Evolutionary conservation across 2,888 invertebrate species (phyloP), one percentile per base, ranked within the genome.

Genomic region (Siphonodentalium dalli): DNA sequence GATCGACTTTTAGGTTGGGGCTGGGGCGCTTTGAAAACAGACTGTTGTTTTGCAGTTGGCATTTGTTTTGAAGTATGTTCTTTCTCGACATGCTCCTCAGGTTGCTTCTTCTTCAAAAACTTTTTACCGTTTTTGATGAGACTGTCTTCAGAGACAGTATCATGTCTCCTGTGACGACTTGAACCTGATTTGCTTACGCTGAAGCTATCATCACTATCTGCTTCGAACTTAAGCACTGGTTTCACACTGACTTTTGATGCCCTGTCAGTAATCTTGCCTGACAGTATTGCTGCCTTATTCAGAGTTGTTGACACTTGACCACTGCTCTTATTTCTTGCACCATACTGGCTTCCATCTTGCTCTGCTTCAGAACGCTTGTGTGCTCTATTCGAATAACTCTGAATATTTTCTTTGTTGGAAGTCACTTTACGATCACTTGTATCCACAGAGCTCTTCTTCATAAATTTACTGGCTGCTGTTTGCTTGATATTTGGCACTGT

Each of bases 131-230:
- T 65, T 54, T 57, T 56, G n/a, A 26, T 35, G 11, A 28, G 45
- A n/a, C 45, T 33, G 9, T 39, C 39, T 8, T 24, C 39, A 20
- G 39, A 39, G 2, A 20, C 23, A 46, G 15, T 50, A 49, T 15
- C 45, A 40, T 1, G 63, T 59, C 9, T 63, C 63, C n/a, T n/a
- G n/a, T n/a, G 23, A n/a, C 26, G 39, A n/a, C 26, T 38, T 38
- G 23, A 5, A n/a, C 26, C 26, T 23, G 26, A 41, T 23, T 35
- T 34, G 39, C 41, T 23, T 24, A 41, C 46, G 27, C 53, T 49
- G 15, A 70, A 34, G 38, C 69, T 69, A 15, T 68, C 69, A 45
- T 71, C 71, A 45, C 69, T 71, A 42, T 71, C 71, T 7, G 66
- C 64, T 29, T 69, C 69, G 15, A 67, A 37, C 38, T 65, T 64